These are phyloP conservation scores for Acrocephalus scirpaceus DNA, from an alignment of 2,797 vertebrate species.

Conservation along the genomic window DNA sequence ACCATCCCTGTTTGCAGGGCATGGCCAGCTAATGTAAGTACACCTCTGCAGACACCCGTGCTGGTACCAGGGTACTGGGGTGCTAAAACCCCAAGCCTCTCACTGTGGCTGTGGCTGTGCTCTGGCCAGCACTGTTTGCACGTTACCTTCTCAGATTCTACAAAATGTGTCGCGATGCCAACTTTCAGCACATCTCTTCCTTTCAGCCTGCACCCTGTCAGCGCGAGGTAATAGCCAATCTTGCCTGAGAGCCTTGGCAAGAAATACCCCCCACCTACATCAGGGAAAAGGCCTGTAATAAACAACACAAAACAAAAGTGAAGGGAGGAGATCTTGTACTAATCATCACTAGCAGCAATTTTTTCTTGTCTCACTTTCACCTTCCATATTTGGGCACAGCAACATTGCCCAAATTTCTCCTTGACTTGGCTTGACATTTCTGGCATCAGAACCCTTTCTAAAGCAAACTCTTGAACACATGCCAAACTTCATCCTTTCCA, in stretches of 20 bases:
- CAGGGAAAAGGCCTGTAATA: slow-evolving; percentile 91
- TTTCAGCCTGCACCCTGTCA: slow-evolving; percentile 92
- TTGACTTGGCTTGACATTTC: not conserved
- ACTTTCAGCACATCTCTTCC: slow-evolving; percentile 90
- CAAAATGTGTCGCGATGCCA: slow-evolving; percentile 93
- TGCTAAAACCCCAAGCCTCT: not conserved
- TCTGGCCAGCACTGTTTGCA: not conserved
- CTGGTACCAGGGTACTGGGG: accelerated
- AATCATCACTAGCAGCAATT: not conserved
- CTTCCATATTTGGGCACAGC: not conserved
- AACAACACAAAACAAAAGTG: not conserved
- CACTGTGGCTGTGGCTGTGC: accelerated
- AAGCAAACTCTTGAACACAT: not conserved
- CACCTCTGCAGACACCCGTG: not conserved
- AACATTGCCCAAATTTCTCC: not conserved
- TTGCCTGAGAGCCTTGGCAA: slow-evolving; percentile 90
- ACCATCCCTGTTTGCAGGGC: accelerated
- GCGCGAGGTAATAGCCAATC: slow-evolving; percentile 87
- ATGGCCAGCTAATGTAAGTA: not conserved
- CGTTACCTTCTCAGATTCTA: slow-evolving; percentile 87
- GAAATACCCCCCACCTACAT: slow-evolving; percentile 96
- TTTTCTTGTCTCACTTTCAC: not conserved
- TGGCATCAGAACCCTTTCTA: not conserved
- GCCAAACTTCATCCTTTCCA: not conserved
- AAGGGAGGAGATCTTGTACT: not conserved